Conservation (phyloP, 2,113 vertebrate genomes). For the Entelurus aequoreus region DNA sequence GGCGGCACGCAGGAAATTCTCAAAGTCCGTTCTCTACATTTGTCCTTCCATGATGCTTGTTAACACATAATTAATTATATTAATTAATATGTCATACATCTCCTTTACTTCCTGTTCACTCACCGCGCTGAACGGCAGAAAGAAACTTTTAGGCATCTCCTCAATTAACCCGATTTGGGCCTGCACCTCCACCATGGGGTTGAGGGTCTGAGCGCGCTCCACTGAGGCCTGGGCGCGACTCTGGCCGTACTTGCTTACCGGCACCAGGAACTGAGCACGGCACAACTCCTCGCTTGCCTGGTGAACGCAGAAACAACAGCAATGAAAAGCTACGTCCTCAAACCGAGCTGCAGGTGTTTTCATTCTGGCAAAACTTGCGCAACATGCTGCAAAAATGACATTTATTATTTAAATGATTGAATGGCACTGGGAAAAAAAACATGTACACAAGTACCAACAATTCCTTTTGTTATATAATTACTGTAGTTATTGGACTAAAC, state of each 20-base stretch:
- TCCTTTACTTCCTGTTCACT: slow-evolving; percentile 33
- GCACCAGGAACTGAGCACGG: slow-evolving; percentile 86
- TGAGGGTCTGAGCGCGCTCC: slow-evolving; percentile 89
- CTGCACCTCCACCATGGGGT: slow-evolving; percentile 93
- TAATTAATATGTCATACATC: no score
- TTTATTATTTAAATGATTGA: background rate
- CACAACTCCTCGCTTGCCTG: slow-evolving; percentile 83
- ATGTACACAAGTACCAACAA: background rate
- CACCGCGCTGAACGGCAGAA: slow-evolving; percentile 86
- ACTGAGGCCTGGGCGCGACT: slow-evolving; percentile 84
- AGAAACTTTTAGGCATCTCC: slow-evolving; percentile 82
- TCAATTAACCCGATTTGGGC: slow-evolving; percentile 75
- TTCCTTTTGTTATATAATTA: background rate
- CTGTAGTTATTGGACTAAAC: background rate
- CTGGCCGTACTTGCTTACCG: slow-evolving; percentile 71
- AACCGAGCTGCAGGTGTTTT: no score
- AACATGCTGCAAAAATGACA: no score
- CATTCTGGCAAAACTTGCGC: no score
- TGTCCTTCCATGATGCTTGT: no score
- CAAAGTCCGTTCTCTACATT: no score
- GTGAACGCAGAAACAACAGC: background rate
- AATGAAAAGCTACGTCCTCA: background rate
- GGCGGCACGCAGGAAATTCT: background rate
- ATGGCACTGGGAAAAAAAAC: background rate
- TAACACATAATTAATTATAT: no score